Evolutionary conservation across 2,797 vertebrate species (phyloP), one percentile per base, ranked within the genome.

Genomic region (Bradypus variegatus): DNA sequence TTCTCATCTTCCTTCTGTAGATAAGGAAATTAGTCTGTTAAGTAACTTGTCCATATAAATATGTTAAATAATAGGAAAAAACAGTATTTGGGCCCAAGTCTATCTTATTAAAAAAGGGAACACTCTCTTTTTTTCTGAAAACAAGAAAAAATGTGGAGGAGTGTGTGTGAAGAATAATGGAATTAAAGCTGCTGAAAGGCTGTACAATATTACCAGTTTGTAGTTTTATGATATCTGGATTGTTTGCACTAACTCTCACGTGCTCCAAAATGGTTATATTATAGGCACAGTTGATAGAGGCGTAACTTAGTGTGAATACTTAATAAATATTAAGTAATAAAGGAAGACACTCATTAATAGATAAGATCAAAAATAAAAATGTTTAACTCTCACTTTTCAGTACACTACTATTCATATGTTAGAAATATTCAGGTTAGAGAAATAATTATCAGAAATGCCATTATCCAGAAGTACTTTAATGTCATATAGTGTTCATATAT

Each of bases 381-480:
- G 15, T 6, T 5, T 38, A 31, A 8, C 5, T 14, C 10, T 58
- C 36, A 36, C 3, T 83, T 91, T 92, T 88, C 27, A 88, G n/a
- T 41, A 2, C 10, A 75, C 67, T 90, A 58, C 5, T 77, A 53
- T 69, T 90, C 25, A 64, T 81, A 67, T 84, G 38, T 58, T 76
- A 41, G 41, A 93, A 91, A 90, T 75, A 86, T 45, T 92, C 41
- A 93, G 53, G 16, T 78, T 93, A 60, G n/a, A 92, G 27, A 91
- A 94, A 88, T 79, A 90, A 90, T 82, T 67, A 50, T 62, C 19
- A 86, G 60, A 87, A 88, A 79, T 31, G 41, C 64, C 21, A 45
- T 91, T 90, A 90, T 88, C 88, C 87, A 80, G 33, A 90, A 84
- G n/a, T 55, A 81, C 58, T 89, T n/a, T 83, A 85, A 36, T 95